Base-by-base conservation (phyloP, 1,140 invertebrate genomes). In the Cryptotermes secundus region DNA sequence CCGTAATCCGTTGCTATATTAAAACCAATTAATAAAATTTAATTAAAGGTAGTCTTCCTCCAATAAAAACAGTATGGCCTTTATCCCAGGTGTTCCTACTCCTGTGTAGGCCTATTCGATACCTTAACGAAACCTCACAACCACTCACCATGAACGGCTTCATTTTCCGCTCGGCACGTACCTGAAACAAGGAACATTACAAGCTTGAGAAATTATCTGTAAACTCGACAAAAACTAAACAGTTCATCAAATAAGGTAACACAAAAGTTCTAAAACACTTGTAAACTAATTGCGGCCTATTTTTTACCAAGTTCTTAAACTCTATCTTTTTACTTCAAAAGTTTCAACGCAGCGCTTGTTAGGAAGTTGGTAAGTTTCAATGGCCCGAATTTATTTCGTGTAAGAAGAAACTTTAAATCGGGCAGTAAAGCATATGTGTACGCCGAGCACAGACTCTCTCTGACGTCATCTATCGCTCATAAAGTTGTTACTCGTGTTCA, bases 81-180 rank as follows among this genome's bases (percentile, higher is more conserved):
- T 19, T 19, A 49, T 19, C 45, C 22, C 16, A 1, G 22, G 45
- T 49, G 45, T 19, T 49, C 45, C 16, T 3, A 49, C 19, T 12
- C 38, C 38, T 38, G 38, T 38, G 38, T 38, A 12, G 38, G 12
- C 38, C 38, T 38, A 49, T 14, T 19, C 12, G 0, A 19, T 22
- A 49, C 45, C 9, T 6, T 42, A 49, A 49, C 3, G 16, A 49
- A 7, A 1, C 59, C 6, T 10, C 59, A 72, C 81, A 82, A 34
- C n/a, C 24, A 82, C 81, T 82, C 81, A 82, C 81, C 81, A 38
- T 22, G 45, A 49, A 49, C 53, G 6, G 38, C 42, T 14, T 82
- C 81, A 34, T 53, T 53, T 34, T 82, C 81, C 42, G 38, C 81
- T 34, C n/a, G 42, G n/a, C 19, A 82, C 81, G 81, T 82, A 82